Evolutionary conservation across 2,797 vertebrate genomes (phyloP).

Genomic region (Microchirus variegatus): DNA sequence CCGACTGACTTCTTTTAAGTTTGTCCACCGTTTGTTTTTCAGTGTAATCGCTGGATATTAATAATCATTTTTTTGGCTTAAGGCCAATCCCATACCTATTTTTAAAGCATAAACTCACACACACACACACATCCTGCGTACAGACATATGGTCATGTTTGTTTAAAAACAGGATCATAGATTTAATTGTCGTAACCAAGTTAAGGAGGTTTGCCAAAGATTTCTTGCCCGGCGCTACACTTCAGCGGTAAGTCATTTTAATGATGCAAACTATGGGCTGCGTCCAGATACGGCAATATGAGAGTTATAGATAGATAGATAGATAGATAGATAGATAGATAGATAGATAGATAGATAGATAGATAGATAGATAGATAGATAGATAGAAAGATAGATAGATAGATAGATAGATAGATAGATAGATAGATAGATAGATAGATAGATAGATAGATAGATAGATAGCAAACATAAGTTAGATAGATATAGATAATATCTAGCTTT

Average conservation of each 20-base stretch:
- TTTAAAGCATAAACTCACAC: constrained; percentile 12
- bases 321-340: no score
- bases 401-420: no score
- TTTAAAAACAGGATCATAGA: constrained; percentile 12
- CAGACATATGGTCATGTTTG: constrained; percentile 19
- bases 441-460: no score
- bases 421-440: no score
- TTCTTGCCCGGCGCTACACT: constrained; percentile 3
- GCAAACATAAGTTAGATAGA: no score
- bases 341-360: no score
- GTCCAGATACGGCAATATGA: constrained; percentile 29
- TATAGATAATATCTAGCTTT: no score
- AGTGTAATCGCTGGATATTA: no score
- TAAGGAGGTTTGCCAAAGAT: constrained; percentile 1
- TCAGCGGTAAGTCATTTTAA: constrained; percentile 51
- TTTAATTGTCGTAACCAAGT: constrained; percentile 8
- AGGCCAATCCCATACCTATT: constrained; percentile 41
- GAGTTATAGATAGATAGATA: neutral
- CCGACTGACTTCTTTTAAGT: no score
- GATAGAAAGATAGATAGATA: no score
- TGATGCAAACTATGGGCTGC: constrained; percentile 5
- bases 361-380: no score
- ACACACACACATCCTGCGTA: constrained; percentile 20
- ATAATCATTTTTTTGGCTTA: constrained; percentile 9
- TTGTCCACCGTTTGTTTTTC: no score